phyloP scores from a whole-genome alignment of 1,140 invertebrate species.

The Agrilus planipennis region DNA sequence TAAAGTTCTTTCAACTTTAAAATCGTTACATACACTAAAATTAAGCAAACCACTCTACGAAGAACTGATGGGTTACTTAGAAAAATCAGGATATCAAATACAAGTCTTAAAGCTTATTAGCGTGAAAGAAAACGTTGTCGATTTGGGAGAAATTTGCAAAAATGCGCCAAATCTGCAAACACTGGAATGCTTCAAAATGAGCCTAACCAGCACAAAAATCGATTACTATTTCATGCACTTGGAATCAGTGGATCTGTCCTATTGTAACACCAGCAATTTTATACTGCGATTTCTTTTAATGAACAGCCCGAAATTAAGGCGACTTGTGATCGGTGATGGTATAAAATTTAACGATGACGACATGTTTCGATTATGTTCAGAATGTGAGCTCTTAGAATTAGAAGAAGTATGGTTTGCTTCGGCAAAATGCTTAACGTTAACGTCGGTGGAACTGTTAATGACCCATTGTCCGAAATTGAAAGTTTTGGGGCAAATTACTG shows the following conservation, averaged over 20 bases:
- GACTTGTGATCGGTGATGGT: constrained; percentile 46
- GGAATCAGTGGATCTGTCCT: constrained; percentile 48
- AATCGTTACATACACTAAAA: constrained; percentile 43
- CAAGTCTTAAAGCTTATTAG: constrained; percentile 45
- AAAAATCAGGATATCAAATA: constrained; percentile 42
- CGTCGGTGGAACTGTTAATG: constrained; percentile 48
- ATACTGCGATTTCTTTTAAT: constrained; percentile 46
- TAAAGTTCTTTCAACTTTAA: constrained; percentile 37
- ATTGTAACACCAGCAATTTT: constrained; percentile 42
- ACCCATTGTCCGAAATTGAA: constrained; percentile 48
- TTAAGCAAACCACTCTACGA: constrained; percentile 46
- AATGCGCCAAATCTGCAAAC: constrained; percentile 36
- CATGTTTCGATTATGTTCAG: constrained; percentile 41
- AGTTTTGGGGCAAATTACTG: constrained; percentile 46
- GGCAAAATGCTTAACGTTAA: constrained; percentile 43
- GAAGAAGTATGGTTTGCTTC: constrained; percentile 52
- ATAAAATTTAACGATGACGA: constrained; percentile 49
- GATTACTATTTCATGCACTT: constrained; percentile 46
- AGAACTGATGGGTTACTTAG: constrained; percentile 44
- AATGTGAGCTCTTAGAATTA: constrained; percentile 30
- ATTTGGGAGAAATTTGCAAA: constrained; percentile 40
- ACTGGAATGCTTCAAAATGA: constrained; percentile 49
- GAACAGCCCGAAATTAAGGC: constrained; percentile 42
- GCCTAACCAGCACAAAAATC: constrained; percentile 41
- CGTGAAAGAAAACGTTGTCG: constrained; percentile 42